A percentile compares a stretch with the other conserved stretches of the same genome.
phyloP scores from a whole-genome alignment of 53 echinoderm and acorn worm species.

The Stichopus horrens region DNA sequence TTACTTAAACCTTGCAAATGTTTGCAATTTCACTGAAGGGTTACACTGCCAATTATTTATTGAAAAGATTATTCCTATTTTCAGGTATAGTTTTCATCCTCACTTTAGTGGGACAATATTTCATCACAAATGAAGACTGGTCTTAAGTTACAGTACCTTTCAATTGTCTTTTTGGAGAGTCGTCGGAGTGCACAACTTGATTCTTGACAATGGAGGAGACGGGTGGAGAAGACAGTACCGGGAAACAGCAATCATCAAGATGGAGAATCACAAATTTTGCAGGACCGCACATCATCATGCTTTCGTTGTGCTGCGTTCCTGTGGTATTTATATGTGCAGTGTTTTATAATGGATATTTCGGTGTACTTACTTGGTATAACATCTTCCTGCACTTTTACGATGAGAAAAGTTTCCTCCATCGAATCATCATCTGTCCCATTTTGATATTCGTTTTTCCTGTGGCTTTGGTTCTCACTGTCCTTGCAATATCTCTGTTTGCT shows the following conservation, averaged over 20 bases:
- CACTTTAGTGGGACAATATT: background rate
- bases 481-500: slow-evolving; percentile 67
- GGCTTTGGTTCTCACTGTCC: slow-evolving; percentile 40
- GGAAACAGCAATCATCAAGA: background rate
- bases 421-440: slow-evolving; percentile 76
- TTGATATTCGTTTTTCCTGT: slow-evolving; percentile 71
- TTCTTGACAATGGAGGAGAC: background rate
- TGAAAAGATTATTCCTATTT: background rate
- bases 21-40: no score
- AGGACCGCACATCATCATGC: slow-evolving; percentile 72
- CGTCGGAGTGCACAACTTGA: no score
- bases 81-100: no score
- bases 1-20: no score
- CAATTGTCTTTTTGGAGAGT: no score
- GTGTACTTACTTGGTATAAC: slow-evolving; percentile 88
- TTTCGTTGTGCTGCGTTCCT: slow-evolving; percentile 70
- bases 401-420: slow-evolving; percentile 68
- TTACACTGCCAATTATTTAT: no score
- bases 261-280: background rate
- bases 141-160: background rate
- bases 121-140: background rate
- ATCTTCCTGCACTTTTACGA: slow-evolving; percentile 83
- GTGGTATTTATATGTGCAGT: slow-evolving; percentile 70
- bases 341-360: slow-evolving; percentile 75
- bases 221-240: background rate